A percentile compares a stretch with the other conserved stretches of the same genome.
Evolutionary conservation across 2,113 vertebrate species (phyloP).

Genomic region (Panthera tigris): DNA sequence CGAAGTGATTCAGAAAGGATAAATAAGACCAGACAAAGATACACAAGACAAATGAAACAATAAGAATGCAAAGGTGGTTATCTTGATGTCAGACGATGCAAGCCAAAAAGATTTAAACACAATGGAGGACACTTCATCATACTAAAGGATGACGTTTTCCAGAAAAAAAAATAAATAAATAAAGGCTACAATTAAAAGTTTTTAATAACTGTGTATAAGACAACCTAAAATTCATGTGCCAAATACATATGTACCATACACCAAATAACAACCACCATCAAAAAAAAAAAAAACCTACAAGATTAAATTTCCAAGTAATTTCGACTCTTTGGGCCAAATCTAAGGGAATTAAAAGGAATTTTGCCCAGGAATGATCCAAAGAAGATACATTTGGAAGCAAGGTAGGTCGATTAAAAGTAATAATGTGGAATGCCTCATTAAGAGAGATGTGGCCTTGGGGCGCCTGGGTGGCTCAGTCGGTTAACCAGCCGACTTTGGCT

Average conservation of each 20-base stretch:
- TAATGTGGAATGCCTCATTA: not conserved
- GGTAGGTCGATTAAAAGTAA: not conserved
- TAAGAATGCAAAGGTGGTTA: not conserved
- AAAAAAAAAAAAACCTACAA: not conserved
- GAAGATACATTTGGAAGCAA: not conserved
- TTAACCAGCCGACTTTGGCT: too few relatives aligned
- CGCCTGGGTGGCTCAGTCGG: too few relatives aligned
- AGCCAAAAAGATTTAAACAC: not conserved
- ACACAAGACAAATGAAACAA: not conserved
- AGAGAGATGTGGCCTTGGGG: not conserved
- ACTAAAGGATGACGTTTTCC: not conserved
- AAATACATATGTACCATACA: not conserved
- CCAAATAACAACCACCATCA: not conserved
- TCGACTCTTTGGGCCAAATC: not conserved
- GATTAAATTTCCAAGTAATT: not conserved
- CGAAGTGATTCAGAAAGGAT: not conserved
- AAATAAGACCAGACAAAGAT: not conserved
- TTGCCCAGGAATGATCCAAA: not conserved
- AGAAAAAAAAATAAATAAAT: not conserved
- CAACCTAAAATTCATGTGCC: not conserved
- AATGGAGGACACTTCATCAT: not conserved
- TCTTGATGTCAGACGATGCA: not conserved
- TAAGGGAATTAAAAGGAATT: not conserved
- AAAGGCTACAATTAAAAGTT: not conserved
- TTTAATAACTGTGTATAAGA: not conserved